These are phyloP conservation scores for Petrolisthes manimaculis DNA, from an alignment of 2,888 invertebrate species.

Conservation along the genomic window DNA sequence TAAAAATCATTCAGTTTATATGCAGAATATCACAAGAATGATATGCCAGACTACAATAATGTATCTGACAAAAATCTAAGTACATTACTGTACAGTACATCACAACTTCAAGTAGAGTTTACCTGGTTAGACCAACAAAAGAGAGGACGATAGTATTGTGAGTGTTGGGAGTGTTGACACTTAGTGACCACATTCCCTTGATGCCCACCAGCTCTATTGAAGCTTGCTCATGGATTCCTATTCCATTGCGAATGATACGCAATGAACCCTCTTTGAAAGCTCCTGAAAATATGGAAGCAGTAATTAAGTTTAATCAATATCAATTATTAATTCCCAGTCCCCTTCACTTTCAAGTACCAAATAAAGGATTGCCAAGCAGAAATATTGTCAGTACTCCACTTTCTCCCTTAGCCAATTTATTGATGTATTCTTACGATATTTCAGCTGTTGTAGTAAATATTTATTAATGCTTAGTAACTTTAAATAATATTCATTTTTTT, in stretches of 20 bases:
- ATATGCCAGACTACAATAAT: neutral
- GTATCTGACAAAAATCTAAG: neutral
- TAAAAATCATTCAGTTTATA: neutral
- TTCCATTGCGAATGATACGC: constrained; percentile 96
- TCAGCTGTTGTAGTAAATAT: neutral
- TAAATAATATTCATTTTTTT: neutral
- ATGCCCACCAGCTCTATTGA: constrained; percentile 96
- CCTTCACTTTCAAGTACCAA: no score
- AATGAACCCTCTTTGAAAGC: constrained; percentile 97
- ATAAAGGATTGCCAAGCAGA: no score
- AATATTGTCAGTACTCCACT: no score
- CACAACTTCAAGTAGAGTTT: constrained; percentile 32
- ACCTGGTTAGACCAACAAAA: constrained; percentile 96
- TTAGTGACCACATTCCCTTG: constrained; percentile 98
- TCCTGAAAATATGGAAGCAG: constrained; percentile 71
- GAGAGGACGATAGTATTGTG: constrained; percentile 94
- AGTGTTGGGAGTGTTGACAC: constrained; percentile 74
- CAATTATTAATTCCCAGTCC: no score
- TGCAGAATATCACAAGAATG: no score
- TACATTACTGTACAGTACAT: constrained; percentile 9
- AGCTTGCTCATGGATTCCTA: constrained; percentile 98
- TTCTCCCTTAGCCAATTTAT: no score
- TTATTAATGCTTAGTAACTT: neutral
- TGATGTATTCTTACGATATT: neutral
- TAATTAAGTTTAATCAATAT: no score